Base-by-base conservation (phyloP, 2,888 invertebrate species). In the Syrphus vitripennis region DNA sequence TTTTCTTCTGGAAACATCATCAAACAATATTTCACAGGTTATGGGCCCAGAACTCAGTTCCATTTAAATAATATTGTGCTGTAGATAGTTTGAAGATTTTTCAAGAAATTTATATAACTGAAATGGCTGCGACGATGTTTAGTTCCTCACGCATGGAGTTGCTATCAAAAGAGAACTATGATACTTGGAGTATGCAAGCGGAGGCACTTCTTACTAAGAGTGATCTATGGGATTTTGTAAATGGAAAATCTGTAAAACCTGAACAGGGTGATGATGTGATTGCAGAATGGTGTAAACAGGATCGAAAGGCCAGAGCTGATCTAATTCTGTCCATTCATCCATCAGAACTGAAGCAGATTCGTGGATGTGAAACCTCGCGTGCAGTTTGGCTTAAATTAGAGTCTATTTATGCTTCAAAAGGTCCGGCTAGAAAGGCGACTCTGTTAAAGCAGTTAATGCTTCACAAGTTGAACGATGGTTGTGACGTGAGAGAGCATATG, bases 271-370 rank as follows among this genome's bases (percentile, higher is more conserved):
- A 34, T 53, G 69, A 14, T 24, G 59, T 3, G 19, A 19, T 29
- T 45, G 53, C 0, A 4, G 24, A 55, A 24, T 83, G 87, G 80
- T 59, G 19, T 3, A 67, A 67, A n/a, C 50, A 53, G 14, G 75
- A 86, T 45, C 72, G 72, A 16, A 87, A 87, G 19, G 84, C 82
- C 14, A 87, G 29, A 40, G 79, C 83, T 29, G 79, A 87, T 19
- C 31, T 83, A 5, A 77, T 87, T 71, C n/a, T 83, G 19, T 76
- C 81, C 3, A 78, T 81, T 63, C 61, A 75, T 45, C 57, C 81
- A 14, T 83, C 80, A 24, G 76, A 76, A 26, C 19, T 76, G 10
- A 87, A 76, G 19, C 72, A 83, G 19, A 59, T 75, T 37, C 67
- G 65, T 16, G 59, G 57, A 31, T 82, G 86, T 48, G 65, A 72